These are phyloP conservation scores for Tetanocera ferruginea DNA, from an alignment of 2,888 invertebrate genomes.

Conservation along the genomic window DNA sequence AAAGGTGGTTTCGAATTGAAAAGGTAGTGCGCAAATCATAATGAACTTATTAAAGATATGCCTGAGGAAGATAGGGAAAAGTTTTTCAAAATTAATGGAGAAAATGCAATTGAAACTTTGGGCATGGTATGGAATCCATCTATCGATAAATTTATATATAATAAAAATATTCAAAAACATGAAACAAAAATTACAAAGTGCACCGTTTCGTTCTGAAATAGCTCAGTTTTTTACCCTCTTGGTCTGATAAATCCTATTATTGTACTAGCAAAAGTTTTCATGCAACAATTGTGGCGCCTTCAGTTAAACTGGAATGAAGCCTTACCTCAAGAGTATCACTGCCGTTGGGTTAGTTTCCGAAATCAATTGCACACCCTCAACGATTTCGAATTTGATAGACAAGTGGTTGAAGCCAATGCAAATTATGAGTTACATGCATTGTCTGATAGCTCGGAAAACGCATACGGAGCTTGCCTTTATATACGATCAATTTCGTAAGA, in stretches of 20 bases:
- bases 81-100: constrained; percentile 36
- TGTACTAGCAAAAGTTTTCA: not conserved
- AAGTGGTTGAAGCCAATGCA: constrained; percentile 22
- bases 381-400: constrained; percentile 25
- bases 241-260: constrained; percentile 12
- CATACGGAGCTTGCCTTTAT: constrained; percentile 36
- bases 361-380: constrained; percentile 27
- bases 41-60: constrained; percentile 18
- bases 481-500: constrained; percentile 19
- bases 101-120: constrained; percentile 44
- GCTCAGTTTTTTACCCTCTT: constrained; percentile 8
- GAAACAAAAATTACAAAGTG: not conserved
- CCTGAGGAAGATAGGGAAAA: constrained; percentile 39
- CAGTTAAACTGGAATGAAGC: not conserved
- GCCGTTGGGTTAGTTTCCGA: constrained; percentile 30
- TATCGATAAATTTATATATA: not conserved
- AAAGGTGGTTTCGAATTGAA: constrained; percentile 27
- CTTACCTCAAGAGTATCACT: constrained; percentile 29
- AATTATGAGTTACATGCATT: constrained; percentile 37
- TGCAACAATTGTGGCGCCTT: not conserved
- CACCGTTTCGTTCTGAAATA: constrained; percentile 1
- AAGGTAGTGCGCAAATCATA: constrained; percentile 38
- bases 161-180: not conserved
- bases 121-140: constrained; percentile 45
- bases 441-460: constrained; percentile 36